Base-by-base conservation (phyloP, 2,113 vertebrate species). In the Loxodonta africana region DNA sequence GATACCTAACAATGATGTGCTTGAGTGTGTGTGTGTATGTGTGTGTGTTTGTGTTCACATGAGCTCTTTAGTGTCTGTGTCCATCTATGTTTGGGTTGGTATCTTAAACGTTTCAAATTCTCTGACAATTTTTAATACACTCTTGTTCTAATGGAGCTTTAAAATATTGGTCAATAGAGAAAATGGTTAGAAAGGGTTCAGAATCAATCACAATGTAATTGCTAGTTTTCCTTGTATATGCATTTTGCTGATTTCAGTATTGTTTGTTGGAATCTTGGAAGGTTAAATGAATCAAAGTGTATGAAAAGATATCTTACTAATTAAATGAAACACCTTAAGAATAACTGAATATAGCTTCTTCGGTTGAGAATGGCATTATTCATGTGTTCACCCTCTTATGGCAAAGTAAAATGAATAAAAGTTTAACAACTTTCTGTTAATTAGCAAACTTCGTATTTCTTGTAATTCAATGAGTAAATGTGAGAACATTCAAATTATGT, bases 51-150 rank as follows among this genome's bases (percentile, higher is more conserved):
- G 37, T 37, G 37, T 37, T 37, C 37, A 37, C 28, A 15, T 44
- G 10, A 74, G 30, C 48, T 76, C 71, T 85, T 73, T 28, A 51
- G 4, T 46, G 5, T 28, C 14, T 48, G 25, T 87, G 33, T 51
- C 5, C 12, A 69, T 95, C 17, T 46, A 80, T 53, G 1, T 65
- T 18, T 74, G 44, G 1, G 23, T 37, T 88, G 41, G 1, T 85
- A 83, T 71, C 18, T 48, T 44, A 91, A 83, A 67, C 69, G 81
- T 95, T 96, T 91, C 21, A 62, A 85, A 74, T 90, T 91, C 33
- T 60, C 67, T 86, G 11, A 46, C 6, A 88, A 74, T 91, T 90
- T 94, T 82, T 28, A 86, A 82, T 46, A 37, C 6, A 88, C 17
- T 44, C 6, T 77, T 89, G 1, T 77, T 90, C 5, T 41, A 21